These are phyloP conservation scores for Cryptotis parvus DNA, from an alignment of 2,113 vertebrate genomes.

Conservation along the genomic window DNA sequence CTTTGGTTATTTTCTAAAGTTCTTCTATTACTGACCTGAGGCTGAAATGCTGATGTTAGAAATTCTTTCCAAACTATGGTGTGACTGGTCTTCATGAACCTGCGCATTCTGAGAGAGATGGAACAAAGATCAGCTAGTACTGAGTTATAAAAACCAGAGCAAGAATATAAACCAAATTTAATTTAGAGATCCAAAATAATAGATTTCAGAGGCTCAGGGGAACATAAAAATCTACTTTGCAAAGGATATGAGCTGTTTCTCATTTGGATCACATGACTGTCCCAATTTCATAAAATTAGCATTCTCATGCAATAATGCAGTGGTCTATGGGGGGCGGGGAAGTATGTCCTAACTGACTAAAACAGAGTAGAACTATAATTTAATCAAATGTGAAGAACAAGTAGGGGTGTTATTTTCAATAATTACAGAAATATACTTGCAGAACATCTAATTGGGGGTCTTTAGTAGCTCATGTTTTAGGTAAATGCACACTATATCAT, in stretches of 20 bases:
- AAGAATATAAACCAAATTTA: neutral
- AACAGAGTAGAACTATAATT: neutral
- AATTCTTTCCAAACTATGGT: neutral
- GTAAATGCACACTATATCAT: neutral
- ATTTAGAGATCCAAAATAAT: neutral
- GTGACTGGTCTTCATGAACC: neutral
- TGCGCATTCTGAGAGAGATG: neutral
- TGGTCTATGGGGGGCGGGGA: too few species aligned
- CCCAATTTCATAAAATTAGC: neutral
- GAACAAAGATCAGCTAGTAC: neutral
- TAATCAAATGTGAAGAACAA: neutral
- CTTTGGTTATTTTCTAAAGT: neutral
- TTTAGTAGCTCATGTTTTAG: neutral
- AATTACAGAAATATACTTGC: neutral
- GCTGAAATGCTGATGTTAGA: neutral
- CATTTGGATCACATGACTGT: neutral
- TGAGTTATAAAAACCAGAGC: constrained; percentile 17
- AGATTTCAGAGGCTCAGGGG: neutral
- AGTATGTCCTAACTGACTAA: neutral
- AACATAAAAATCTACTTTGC: neutral
- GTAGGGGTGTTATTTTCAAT: neutral
- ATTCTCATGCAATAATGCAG: neutral
- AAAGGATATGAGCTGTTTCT: neutral
- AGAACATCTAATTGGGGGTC: neutral
- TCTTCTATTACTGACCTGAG: neutral